These are phyloP conservation scores for Popillia japonica DNA, from an alignment of 1,140 invertebrate genomes.

Conservation along the genomic window DNA sequence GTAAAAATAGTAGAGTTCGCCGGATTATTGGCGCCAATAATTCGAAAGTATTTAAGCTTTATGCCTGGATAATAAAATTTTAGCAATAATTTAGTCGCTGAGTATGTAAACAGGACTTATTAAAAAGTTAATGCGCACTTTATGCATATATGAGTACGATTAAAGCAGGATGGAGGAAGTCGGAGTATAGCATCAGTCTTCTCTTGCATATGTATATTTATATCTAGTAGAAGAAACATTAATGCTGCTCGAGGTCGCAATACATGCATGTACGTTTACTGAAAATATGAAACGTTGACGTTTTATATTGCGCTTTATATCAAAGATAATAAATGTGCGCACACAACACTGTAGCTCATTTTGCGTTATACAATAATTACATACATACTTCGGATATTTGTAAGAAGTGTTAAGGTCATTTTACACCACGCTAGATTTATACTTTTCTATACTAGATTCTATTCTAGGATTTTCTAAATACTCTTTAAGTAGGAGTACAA, in stretches of 20 bases:
- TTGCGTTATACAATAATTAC: neutral
- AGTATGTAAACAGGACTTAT: conserved; percentile 27
- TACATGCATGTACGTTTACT: neutral
- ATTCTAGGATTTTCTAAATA: too few relatives aligned
- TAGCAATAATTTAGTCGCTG: conserved; percentile 26
- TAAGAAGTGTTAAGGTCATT: too few relatives aligned
- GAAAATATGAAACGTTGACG: conserved; percentile 22
- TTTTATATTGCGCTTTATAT: conserved; percentile 29
- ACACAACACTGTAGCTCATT: neutral
- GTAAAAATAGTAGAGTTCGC: conserved; percentile 13
- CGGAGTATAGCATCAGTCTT: neutral
- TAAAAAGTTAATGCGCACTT: conserved; percentile 1
- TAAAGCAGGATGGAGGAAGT: neutral
- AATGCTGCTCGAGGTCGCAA: conserved; percentile 14
- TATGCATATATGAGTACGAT: neutral
- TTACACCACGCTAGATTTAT: too few relatives aligned
- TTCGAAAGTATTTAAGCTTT: conserved; percentile 15
- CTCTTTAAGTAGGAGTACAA: too few relatives aligned
- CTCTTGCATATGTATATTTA: neutral
- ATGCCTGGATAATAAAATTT: conserved; percentile 32
- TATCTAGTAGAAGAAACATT: neutral
- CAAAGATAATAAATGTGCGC: neutral
- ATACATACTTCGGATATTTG: neutral
- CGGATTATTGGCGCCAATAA: conserved; percentile 31
- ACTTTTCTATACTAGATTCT: too few relatives aligned